phyloP scores from a whole-genome alignment of 2,888 invertebrate genomes.

The Diloba caeruleocephala region DNA sequence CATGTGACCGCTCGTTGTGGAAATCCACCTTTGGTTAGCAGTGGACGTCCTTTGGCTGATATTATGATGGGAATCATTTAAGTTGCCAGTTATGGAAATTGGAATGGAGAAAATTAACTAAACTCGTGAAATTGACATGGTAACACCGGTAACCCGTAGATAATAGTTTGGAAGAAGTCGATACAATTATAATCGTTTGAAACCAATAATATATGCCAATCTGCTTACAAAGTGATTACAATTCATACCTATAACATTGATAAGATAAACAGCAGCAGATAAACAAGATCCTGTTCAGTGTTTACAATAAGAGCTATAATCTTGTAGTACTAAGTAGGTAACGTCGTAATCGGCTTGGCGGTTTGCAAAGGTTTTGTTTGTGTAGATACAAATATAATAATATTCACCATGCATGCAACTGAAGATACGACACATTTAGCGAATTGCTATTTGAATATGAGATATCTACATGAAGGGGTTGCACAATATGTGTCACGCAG shows the following conservation, averaged over 20 bases:
- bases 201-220: constrained; percentile 29
- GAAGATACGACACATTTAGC: background rate
- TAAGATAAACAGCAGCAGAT: constrained; percentile 44
- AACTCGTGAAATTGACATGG: background rate
- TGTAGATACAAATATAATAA: constrained; percentile 16
- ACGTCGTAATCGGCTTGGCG: constrained; percentile 10
- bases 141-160: constrained; percentile 16
- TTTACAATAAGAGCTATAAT: constrained; percentile 37
- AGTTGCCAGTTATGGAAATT: too few relatives aligned
- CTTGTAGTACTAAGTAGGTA: constrained; percentile 12
- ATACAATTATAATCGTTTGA: constrained; percentile 23
- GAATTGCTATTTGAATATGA: constrained; percentile 10
- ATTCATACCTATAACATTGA: constrained; percentile 23
- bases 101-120: too few relatives aligned
- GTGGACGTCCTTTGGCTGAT: too few relatives aligned
- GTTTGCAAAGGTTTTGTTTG: too few relatives aligned
- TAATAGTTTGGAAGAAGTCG: constrained; percentile 16
- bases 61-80: too few relatives aligned
- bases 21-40: too few relatives aligned
- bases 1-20: too few relatives aligned
- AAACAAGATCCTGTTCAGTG: constrained; percentile 56
- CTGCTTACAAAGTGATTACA: constrained; percentile 20
- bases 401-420: constrained; percentile 13
- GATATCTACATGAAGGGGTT: background rate
- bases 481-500: constrained; percentile 18